A percentile compares a stretch with the other conserved stretches of the same genome.
Evolutionary conservation across 2,888 invertebrate species (phyloP).

Genomic region (Epinotia bilunana): DNA sequence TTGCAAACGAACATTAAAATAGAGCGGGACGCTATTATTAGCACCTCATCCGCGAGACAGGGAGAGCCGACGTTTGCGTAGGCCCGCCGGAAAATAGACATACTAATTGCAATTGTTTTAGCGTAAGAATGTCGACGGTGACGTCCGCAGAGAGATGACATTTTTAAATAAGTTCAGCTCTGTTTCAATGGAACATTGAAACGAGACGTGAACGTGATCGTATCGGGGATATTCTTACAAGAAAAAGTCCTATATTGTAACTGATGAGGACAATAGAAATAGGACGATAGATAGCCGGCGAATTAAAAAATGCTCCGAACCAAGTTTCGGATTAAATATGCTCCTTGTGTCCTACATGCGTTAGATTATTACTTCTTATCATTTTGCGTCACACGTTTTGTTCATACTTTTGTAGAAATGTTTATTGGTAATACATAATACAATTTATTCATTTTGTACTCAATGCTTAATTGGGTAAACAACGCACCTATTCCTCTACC

Average conservation of each 20-base stretch:
- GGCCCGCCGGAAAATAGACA: constrained; percentile 40
- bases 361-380: too few relatives aligned
- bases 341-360: too few relatives aligned
- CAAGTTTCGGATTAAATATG: too few relatives aligned
- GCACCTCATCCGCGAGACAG: constrained; percentile 54
- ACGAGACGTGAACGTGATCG: background rate
- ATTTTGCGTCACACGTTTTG: too few relatives aligned
- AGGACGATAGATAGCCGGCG: too few relatives aligned
- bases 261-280: background rate
- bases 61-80: constrained; percentile 38
- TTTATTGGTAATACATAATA: too few relatives aligned
- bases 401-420: too few relatives aligned
- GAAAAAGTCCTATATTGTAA: constrained; percentile 1
- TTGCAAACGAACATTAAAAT: constrained; percentile 58
- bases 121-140: constrained; percentile 17
- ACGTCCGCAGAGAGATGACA: constrained; percentile 16
- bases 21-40: constrained; percentile 65
- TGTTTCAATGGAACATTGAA: background rate
- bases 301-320: too few relatives aligned
- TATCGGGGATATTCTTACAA: background rate
- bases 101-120: constrained; percentile 38
- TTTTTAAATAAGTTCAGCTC: constrained; percentile 16
- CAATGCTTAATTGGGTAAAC: background rate
- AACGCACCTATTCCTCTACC: background rate
- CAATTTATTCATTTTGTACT: too few relatives aligned